Evolutionary conservation across 2,888 invertebrate species (phyloP).

Genomic region (Drosophila atroscutellata): DNA sequence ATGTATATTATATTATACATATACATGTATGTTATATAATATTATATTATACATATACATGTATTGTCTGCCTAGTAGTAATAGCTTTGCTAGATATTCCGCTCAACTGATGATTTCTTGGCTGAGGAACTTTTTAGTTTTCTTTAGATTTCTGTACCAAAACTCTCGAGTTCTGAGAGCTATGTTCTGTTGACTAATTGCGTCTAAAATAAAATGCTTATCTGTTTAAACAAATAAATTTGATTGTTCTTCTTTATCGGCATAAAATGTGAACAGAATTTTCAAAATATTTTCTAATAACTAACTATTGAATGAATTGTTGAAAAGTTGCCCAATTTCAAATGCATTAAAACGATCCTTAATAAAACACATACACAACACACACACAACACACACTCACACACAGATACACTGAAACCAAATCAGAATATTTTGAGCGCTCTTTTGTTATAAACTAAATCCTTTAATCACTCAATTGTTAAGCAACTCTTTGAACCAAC

Average conservation of each 20-base stretch:
- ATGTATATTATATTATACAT: too few relatives aligned
- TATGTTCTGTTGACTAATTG: not conserved
- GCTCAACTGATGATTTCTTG: not conserved
- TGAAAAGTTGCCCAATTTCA: not conserved
- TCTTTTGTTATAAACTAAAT: slow-evolving; percentile 36
- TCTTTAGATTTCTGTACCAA: not conserved
- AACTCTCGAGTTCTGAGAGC: not conserved
- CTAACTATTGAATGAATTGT: not conserved
- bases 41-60: too few relatives aligned
- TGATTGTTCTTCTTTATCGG: not conserved
- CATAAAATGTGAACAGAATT: not conserved
- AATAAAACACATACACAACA: not conserved
- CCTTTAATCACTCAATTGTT: slow-evolving; percentile 39
- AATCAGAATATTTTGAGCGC: slow-evolving; percentile 26
- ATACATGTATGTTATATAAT: too few relatives aligned
- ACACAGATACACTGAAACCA: slow-evolving; percentile 10
- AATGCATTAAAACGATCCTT: not conserved
- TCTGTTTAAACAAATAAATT: not conserved
- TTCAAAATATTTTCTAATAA: not conserved
- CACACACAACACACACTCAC: slow-evolving; percentile 8
- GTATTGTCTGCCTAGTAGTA: too few relatives aligned
- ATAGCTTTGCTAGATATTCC: not conserved
- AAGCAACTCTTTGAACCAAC: slow-evolving; percentile 6
- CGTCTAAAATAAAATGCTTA: not conserved
- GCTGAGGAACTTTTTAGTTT: not conserved